Percentiles rank a stretch among this genome's conserved stretches.
These are phyloP conservation scores for Vesta saturnalis DNA, from an alignment of 2,888 invertebrate genomes.

Conservation along the genomic window DNA sequence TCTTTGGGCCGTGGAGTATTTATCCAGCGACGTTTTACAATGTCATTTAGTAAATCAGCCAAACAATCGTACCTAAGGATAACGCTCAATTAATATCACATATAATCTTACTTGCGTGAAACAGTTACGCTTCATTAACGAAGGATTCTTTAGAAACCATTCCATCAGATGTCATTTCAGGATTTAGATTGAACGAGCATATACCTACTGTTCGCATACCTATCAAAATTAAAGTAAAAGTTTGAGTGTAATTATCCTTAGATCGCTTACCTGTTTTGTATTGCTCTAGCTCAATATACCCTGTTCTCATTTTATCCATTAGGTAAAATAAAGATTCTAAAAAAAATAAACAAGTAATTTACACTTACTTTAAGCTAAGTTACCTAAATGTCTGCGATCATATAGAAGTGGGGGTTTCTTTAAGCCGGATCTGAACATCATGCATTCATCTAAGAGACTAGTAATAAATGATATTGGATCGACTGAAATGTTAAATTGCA, in stretches of 20 bases:
- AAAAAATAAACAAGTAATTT: no score
- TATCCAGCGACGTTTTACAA: conserved; percentile 24
- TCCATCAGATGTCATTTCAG: conserved; percentile 47
- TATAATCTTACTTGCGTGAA: not conserved
- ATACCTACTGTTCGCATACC: conserved; percentile 58
- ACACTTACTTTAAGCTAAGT: not conserved
- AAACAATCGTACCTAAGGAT: conserved; percentile 25
- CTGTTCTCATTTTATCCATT: conserved; percentile 58
- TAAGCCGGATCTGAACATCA: conserved; percentile 61
- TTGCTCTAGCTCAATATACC: conserved; percentile 53
- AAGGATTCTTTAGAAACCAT: conserved; percentile 54
- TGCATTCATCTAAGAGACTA: conserved; percentile 61
- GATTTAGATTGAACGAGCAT: conserved; percentile 52
- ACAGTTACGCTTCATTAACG: conserved; percentile 54
- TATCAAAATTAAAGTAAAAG: conserved; percentile 17
- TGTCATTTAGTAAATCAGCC: conserved; percentile 19
- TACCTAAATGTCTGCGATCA: conserved; percentile 54
- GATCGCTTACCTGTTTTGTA: conserved; percentile 50
- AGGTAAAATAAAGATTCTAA: conserved; percentile 55
- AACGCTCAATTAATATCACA: not conserved
- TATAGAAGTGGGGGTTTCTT: conserved; percentile 63
- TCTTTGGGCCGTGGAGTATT: not conserved
- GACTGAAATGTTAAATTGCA: conserved; percentile 43
- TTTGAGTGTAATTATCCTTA: no score
- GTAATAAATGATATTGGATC: conserved; percentile 62